Percentiles rank a stretch among this genome's conserved stretches.
phyloP scores from a whole-genome alignment of 2,113 vertebrate species.

The Sterrhoptilus dennistouni region DNA sequence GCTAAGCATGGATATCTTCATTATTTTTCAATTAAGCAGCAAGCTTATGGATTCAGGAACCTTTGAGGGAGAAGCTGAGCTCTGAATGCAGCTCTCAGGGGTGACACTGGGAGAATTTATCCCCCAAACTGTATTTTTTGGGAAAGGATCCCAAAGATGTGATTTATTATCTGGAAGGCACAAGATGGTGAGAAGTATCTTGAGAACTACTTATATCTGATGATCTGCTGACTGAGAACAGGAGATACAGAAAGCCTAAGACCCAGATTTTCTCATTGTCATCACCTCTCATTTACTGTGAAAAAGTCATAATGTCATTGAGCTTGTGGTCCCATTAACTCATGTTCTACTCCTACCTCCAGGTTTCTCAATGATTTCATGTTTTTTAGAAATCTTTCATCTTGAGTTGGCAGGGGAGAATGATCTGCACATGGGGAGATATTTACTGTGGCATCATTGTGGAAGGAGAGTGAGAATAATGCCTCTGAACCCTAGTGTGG shows the following conservation, averaged over 20 bases:
- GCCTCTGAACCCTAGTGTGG: neutral
- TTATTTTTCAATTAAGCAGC: conserved; percentile 54
- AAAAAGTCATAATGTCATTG: neutral
- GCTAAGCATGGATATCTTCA: conserved; percentile 25
- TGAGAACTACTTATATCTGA: neutral
- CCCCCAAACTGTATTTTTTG: neutral
- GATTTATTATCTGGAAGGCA: neutral
- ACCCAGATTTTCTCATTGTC: accelerated
- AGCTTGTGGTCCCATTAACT: neutral
- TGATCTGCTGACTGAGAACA: neutral
- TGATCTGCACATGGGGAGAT: neutral
- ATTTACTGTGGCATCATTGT: neutral
- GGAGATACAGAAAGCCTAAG: neutral
- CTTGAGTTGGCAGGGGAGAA: neutral
- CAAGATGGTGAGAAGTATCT: neutral
- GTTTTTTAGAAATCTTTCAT: neutral
- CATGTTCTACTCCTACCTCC: neutral
- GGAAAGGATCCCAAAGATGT: neutral
- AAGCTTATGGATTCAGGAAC: neutral
- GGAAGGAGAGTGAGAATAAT: neutral
- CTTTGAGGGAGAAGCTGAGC: neutral
- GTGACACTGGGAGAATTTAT: neutral
- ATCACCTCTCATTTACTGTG: neutral
- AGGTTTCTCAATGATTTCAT: neutral
- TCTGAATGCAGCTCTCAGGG: neutral